Conservation (phyloP, 2,113 vertebrate genomes). For the Epinephelus cyanopodus region DNA sequence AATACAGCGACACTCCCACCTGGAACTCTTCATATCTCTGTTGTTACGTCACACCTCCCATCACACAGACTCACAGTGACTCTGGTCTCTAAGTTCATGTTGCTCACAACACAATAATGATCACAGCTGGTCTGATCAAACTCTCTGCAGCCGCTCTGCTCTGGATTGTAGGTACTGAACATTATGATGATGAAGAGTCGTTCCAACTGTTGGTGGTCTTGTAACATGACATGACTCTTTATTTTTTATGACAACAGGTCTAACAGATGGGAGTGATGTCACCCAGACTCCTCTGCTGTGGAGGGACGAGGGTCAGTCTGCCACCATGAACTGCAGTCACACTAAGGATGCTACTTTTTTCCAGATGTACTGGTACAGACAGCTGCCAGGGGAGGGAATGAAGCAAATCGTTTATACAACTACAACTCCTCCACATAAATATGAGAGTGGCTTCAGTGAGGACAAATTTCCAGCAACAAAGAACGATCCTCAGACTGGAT, state of each 20-base stretch:
- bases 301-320: background rate
- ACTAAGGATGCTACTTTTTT: too few relatives aligned
- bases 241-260: background rate
- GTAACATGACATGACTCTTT: background rate
- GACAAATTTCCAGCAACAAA: conserved; percentile 17
- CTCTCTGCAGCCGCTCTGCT: conserved; percentile 13
- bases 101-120: background rate
- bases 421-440: too few relatives aligned
- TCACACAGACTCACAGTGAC: background rate
- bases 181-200: too few relatives aligned
- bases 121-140: background rate
- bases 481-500: conserved; percentile 25
- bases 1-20: too few relatives aligned
- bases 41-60: too few relatives aligned
- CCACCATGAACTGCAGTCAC: conserved; percentile 45
- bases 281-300: conserved; percentile 42
- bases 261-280: conserved; percentile 20
- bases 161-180: background rate
- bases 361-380: too few relatives aligned
- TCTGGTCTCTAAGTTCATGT: background rate
- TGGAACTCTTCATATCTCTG: background rate
- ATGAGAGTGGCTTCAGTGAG: too few relatives aligned
- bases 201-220: background rate
- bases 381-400: too few relatives aligned
- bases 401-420: too few relatives aligned